Base-by-base conservation (phyloP, 2,113 vertebrate species). In the Dendrocopos noguchii region DNA sequence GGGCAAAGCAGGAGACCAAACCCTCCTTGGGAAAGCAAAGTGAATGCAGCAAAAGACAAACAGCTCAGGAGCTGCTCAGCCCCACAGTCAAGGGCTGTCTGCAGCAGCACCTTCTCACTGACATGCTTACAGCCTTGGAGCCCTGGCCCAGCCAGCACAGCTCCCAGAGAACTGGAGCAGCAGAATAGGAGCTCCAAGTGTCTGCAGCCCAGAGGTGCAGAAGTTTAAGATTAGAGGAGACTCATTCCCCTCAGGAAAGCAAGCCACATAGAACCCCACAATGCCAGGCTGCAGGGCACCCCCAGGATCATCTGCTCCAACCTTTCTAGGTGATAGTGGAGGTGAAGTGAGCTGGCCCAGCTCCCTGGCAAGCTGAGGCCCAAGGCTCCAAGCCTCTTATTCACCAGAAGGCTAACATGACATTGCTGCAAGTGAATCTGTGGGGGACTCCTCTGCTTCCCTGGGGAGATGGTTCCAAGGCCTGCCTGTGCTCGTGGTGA, bases 141-240 rank as follows among this genome's bases (percentile, higher is more conserved):
- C n/a, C 28, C 61, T 1, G 0, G 0, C 53, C 36, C 65, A 65
- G 18, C 52, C 70, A 72, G 0, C 19, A 68, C n/a, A 79, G 53
- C 33, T 80, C 34, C 79, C 65, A 8, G 78, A 57, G 7, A 64
- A 55, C 6, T 18, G 4, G 0, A 52, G 36, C 15, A 64, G 2
- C 2, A 42, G 33, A 75, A 74, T 1, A 19, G 74, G 19, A 92
- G 34, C 18, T 86, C 33, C n/a, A 36, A 61, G 28, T n/a, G 56
- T 29, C 61, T 56, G 39, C 76, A 80, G 50, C 24, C 53, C 6
- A 1, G 84, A 80, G 50, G 28, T 50, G 39, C 61, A 57, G 24
- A 91, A 84, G 86, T 87, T 76, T 31, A 83, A 3, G 65, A 42
- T 15, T 31, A 66, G 24, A 34, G 15, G 10, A 87, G 15, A 34